phyloP scores from a whole-genome alignment of 2,113 vertebrate genomes.

The Raja brachyura region DNA sequence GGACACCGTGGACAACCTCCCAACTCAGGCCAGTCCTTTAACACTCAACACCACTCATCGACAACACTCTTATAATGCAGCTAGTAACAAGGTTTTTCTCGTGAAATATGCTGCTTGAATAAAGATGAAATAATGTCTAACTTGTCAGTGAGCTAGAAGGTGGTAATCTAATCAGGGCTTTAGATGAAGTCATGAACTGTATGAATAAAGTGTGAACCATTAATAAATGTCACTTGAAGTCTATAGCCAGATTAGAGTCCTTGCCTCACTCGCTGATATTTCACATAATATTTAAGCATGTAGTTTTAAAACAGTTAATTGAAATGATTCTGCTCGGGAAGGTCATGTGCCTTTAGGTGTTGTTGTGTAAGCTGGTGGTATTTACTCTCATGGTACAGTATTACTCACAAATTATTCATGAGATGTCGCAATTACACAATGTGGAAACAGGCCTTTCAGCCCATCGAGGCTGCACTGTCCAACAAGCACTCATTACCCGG shows the following conservation, averaged over 20 bases:
- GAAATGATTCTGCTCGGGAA: not conserved
- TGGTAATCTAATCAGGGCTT: not conserved
- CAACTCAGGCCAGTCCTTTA: not conserved
- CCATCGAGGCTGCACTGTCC: too few species aligned
- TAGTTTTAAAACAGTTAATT: not conserved
- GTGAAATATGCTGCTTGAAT: not conserved
- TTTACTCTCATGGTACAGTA: not conserved
- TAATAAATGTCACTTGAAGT: not conserved
- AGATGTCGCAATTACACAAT: too few species aligned
- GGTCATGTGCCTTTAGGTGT: not conserved
- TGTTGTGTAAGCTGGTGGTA: not conserved
- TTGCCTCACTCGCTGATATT: not conserved
- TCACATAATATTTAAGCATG: not conserved
- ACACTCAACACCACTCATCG: not conserved
- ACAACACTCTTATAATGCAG: not conserved
- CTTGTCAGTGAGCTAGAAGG: not conserved
- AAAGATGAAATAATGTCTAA: slow-evolving; percentile 25
- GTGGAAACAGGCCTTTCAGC: too few species aligned
- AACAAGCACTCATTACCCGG: too few species aligned
- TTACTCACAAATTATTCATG: not conserved
- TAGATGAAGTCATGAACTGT: slow-evolving; percentile 11
- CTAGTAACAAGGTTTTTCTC: not conserved
- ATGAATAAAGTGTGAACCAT: not conserved
- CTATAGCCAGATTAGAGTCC: not conserved
- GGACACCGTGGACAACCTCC: too few species aligned